These are phyloP conservation scores for Fringilla coelebs DNA, from an alignment of 2,797 vertebrate species.

Conservation along the genomic window DNA sequence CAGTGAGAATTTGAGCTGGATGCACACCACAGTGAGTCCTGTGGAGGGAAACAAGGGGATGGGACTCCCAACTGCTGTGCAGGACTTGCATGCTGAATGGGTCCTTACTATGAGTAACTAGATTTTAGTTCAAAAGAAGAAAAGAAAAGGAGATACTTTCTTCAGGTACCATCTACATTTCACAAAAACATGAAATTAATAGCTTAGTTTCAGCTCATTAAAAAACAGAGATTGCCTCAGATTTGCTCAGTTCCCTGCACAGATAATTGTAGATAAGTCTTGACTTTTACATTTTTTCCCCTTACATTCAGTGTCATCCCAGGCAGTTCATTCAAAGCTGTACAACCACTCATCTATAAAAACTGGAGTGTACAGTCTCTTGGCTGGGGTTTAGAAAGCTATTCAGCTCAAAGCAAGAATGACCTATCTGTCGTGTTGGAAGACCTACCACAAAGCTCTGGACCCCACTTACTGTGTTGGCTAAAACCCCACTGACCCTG, in stretches of 20 bases:
- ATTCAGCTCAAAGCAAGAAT: not conserved
- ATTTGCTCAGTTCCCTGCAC: not conserved
- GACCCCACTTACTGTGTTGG: not conserved
- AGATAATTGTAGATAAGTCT: not conserved
- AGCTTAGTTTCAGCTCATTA: not conserved
- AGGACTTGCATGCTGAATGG: not conserved
- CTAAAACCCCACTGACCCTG: not conserved
- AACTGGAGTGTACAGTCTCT: not conserved
- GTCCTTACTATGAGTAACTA: not conserved
- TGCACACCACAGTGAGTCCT: accelerated
- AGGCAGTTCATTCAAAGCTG: not conserved
- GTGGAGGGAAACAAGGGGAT: not conserved
- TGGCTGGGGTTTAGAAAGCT: not conserved
- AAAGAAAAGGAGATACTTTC: not conserved
- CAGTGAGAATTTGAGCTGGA: not conserved
- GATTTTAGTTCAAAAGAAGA: not conserved
- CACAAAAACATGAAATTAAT: not conserved
- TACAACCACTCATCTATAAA: not conserved
- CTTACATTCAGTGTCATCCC: not conserved
- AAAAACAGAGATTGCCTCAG: not conserved
- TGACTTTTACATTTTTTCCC: not conserved
- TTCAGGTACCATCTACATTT: not conserved
- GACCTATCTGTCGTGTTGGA: not conserved
- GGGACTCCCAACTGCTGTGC: not conserved
- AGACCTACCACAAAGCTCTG: not conserved